These are phyloP conservation scores for Callaeas wilsoni DNA, from an alignment of 2,113 vertebrate species.

Conservation along the genomic window DNA sequence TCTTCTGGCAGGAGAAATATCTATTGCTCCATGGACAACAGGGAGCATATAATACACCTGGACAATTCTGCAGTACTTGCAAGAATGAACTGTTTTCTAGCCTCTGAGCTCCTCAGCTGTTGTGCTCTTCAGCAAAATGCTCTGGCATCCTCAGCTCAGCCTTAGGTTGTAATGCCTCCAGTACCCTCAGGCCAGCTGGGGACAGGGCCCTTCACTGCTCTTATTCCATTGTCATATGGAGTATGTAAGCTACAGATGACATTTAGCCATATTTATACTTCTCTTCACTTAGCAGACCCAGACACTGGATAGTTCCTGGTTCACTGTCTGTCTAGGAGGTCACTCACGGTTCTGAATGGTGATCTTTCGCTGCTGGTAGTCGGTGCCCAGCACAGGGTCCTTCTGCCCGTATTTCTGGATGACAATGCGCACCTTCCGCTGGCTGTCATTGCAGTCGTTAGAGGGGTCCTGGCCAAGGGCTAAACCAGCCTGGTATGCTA, in stretches of 20 bases:
- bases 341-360: constrained; percentile 89
- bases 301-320: background rate
- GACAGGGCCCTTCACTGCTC: background rate
- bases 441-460: constrained; percentile 86
- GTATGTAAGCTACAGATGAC: background rate
- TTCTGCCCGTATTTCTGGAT: constrained; percentile 84
- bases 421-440: constrained; percentile 83
- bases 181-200: background rate
- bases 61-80: background rate
- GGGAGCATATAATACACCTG: background rate
- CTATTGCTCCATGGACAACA: background rate
- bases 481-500: constrained; percentile 86
- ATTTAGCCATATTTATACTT: background rate
- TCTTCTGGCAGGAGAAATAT: background rate
- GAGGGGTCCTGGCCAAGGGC: constrained; percentile 88
- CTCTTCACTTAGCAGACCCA: background rate
- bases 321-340: background rate
- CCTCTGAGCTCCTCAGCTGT: background rate
- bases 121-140: background rate
- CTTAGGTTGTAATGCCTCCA: background rate
- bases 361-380: constrained; percentile 90
- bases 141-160: background rate
- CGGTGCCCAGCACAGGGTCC: constrained; percentile 80
- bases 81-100: background rate
- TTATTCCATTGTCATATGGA: background rate